A percentile compares a stretch with the other conserved stretches of the same genome.
These are phyloP conservation scores for Scolopax rusticola DNA, from an alignment of 2,797 vertebrate species.

Conservation along the genomic window DNA sequence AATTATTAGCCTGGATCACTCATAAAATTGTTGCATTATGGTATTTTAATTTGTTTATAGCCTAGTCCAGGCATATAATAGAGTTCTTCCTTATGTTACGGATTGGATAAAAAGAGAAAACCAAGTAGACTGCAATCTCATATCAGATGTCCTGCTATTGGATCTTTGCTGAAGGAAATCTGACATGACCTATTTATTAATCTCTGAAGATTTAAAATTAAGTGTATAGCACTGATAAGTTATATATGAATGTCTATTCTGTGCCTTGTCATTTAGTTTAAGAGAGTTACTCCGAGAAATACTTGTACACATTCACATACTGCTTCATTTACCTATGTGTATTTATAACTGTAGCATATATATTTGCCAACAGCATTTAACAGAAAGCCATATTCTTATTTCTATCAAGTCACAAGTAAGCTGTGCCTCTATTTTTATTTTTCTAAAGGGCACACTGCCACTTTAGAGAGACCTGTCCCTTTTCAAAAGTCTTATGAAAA, in stretches of 20 bases:
- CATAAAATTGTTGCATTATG: neutral
- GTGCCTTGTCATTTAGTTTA: neutral
- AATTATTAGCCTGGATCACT: neutral
- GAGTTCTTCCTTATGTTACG: neutral
- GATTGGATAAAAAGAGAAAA: neutral
- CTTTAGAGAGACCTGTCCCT: constrained; percentile 80
- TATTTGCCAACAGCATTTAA: neutral
- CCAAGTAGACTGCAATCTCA: neutral
- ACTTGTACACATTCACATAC: neutral
- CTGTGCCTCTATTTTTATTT: constrained; percentile 75
- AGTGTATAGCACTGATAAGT: neutral
- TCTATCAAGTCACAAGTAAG: constrained; percentile 86
- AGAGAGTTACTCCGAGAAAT: neutral
- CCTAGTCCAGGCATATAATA: neutral
- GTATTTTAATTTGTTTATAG: neutral
- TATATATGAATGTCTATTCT: neutral
- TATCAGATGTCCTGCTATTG: neutral
- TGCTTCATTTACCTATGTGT: neutral
- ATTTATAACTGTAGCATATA: neutral
- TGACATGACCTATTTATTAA: neutral
- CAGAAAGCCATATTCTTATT: neutral
- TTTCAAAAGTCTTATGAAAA: constrained; percentile 45
- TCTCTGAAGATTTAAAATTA: neutral
- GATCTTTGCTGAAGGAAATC: neutral
- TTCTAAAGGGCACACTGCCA: constrained; percentile 75